Evolutionary conservation across 2,113 vertebrate genomes (phyloP).

Genomic region (Hippolais icterina): DNA sequence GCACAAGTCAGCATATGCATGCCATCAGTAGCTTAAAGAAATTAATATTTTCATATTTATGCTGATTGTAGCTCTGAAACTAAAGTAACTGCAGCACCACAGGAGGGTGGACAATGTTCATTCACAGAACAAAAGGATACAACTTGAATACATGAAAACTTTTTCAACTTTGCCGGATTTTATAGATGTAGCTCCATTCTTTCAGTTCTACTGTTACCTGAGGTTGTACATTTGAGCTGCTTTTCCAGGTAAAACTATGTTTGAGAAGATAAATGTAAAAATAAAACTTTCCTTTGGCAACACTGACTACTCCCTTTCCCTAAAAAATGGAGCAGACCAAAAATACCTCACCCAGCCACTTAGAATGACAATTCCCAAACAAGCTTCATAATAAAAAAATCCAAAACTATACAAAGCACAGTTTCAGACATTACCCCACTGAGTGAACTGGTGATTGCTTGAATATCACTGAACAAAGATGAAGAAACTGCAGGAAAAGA

Average conservation of each 20-base stretch:
- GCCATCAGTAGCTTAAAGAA: slow-evolving; percentile 51
- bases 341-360: not conserved
- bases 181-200: not conserved
- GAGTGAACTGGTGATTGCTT: not conserved
- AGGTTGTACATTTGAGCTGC: not conserved
- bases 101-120: not conserved
- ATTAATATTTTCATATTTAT: not conserved
- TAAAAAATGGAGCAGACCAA: not conserved
- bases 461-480: not conserved
- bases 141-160: not conserved
- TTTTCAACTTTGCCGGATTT: not conserved
- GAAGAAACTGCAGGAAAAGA: not conserved
- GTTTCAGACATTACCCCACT: not conserved
- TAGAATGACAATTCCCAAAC: not conserved
- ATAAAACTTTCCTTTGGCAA: not conserved
- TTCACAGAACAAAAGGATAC: not conserved
- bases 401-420: not conserved
- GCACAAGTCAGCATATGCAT: slow-evolving; percentile 27
- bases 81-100: not conserved
- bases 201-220: not conserved
- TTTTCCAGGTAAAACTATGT: not conserved
- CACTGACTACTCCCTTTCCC: not conserved
- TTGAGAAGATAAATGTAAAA: not conserved
- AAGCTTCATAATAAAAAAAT: not conserved
- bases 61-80: slow-evolving; percentile 8